Base-by-base conservation (phyloP, 2,888 invertebrate species). In the Xestia rhomboidea region DNA sequence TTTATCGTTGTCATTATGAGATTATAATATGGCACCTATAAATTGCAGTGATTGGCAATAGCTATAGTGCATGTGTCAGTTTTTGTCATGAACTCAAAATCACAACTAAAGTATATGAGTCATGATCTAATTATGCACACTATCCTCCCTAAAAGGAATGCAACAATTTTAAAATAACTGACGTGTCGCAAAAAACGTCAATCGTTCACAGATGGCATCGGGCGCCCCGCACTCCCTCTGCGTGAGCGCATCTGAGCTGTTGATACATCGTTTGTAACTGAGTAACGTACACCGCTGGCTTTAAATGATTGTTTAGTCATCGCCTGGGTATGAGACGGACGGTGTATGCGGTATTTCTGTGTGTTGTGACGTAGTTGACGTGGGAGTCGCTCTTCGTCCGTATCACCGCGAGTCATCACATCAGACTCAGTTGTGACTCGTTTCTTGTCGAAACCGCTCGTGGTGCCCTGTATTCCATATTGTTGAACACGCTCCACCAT, bases 281-380 rank as follows among this genome's bases (percentile, higher is more conserved):
- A 73, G 76, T 68, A 79, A 79, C 79, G 67, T 93, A 90, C 94
- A 94, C 91, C 87, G 92, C 90, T 89, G 84, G 90, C 87, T 90
- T 80, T 79, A 89, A 89, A 88, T 73, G 68, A 68, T 68, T n/a
- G 41, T 73, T 81, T 88, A 89, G 79, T 90, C 89, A 89, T 88
- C 85, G 81, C 49, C 77, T 54, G 77, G 82, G 79, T 88, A 90
- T 90, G 83, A 73, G 81, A 76, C 87, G 51, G 69, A 86, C 92
- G 82, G 82, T 93, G 93, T 87, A 94, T 79, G 83, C 76, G 75
- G 74, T 88, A 89, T 89, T 89, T 88, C 82, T 64, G 80, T 73
- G 54, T 77, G 73, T 41, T 67, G 81, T 89, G 89, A 89, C 89
- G 90, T 79, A 57, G 79, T 69, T 77, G 77, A 66, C 44, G 88